Conservation (phyloP, 1,140 invertebrate species). For the Macrotrachela quadricornifera region DNA sequence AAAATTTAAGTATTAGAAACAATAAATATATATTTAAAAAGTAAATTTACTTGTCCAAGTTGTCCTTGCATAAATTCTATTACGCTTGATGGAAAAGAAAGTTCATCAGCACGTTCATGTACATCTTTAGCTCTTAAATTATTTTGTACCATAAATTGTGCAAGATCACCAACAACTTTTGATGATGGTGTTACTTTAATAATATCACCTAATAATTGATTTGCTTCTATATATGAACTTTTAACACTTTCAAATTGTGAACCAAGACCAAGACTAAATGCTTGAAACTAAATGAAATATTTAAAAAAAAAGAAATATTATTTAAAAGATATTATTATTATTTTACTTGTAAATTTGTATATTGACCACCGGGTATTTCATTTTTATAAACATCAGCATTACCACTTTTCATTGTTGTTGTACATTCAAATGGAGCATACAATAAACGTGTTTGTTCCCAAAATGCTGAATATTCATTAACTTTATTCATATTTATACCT, state of each 20-base stretch:
- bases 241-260: constrained; percentile 95
- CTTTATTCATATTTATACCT: constrained; percentile 50
- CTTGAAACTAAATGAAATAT: constrained; percentile 94
- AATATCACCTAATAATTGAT: constrained; percentile 76
- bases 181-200: constrained; percentile 96
- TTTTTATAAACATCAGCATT: constrained; percentile 90
- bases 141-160: constrained; percentile 99
- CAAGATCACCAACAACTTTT: constrained; percentile 93
- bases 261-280: constrained; percentile 85
- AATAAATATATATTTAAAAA: not conserved
- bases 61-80: constrained; percentile 88
- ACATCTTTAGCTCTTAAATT: constrained; percentile 65
- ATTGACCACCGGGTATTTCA: constrained; percentile 52
- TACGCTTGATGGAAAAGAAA: constrained; percentile 92
- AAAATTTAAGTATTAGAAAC: not conserved
- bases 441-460: constrained; percentile 92
- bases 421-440: constrained; percentile 93
- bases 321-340: too few species aligned
- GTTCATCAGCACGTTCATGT: constrained; percentile 62
- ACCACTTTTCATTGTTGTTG: constrained; percentile 91
- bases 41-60: constrained; percentile 63
- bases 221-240: constrained; percentile 83
- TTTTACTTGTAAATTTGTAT: too few species aligned
- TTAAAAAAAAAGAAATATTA: constrained; percentile 63
- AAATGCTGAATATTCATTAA: constrained; percentile 85